phyloP scores from a whole-genome alignment of 1,140 invertebrate species.

The Megathymus violae region DNA sequence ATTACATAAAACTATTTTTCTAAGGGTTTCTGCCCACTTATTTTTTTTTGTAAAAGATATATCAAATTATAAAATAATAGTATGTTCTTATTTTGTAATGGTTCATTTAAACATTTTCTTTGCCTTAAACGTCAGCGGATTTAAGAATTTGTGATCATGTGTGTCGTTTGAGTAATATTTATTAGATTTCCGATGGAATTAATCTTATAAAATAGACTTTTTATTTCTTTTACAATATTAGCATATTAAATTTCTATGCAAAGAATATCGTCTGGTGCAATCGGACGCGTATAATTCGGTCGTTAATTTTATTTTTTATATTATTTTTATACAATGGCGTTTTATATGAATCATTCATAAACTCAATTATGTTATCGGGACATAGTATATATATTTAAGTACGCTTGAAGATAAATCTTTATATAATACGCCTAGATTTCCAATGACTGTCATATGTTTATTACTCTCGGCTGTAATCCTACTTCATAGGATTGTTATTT shows the following conservation, averaged over 20 bases:
- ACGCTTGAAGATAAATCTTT: no score
- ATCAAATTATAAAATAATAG: no score
- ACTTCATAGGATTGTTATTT: not conserved
- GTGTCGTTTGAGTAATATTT: conserved; percentile 4
- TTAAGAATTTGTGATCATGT: conserved; percentile 21
- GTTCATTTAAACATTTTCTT: not conserved
- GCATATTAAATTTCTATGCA: conserved; percentile 8
- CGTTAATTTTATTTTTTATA: not conserved
- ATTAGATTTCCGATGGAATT: not conserved
- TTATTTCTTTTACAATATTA: conserved; percentile 1
- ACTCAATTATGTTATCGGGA: no score
- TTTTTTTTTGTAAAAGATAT: no score
- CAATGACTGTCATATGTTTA: no score
- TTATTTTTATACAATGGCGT: not conserved
- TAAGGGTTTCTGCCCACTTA: no score
- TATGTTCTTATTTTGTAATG: no score
- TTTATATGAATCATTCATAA: no score
- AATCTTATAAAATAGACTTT: no score
- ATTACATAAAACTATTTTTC: not conserved
- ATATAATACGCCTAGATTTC: no score
- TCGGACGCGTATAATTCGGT: not conserved
- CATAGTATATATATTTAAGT: no score
- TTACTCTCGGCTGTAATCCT: no score
- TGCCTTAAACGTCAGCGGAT: conserved; percentile 1
- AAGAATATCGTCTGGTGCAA: not conserved